Evolutionary conservation across 2,888 invertebrate genomes (phyloP).

Genomic region (Helicoverpa assulta): DNA sequence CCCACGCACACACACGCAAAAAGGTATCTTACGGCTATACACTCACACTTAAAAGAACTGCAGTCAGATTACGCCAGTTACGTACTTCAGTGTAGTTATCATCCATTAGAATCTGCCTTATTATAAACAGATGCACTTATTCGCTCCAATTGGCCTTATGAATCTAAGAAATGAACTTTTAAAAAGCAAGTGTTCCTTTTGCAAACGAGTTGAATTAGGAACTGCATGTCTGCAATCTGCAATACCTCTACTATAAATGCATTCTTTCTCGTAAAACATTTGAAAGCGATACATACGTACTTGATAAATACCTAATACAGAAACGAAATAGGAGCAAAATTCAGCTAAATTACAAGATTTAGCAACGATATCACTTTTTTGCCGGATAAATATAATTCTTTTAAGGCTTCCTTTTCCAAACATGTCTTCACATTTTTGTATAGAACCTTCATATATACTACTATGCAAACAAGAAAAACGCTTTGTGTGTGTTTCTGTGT

Average conservation of each 20-base stretch:
- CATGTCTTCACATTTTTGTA: conserved; percentile 10
- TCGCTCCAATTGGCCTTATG: background rate
- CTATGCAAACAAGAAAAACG: conserved; percentile 31
- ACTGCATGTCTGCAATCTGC: too few species aligned
- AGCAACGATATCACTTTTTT: too few species aligned
- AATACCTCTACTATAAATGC: too few species aligned
- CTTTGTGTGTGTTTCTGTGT: conserved; percentile 33
- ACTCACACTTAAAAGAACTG: background rate
- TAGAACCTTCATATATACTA: conserved; percentile 26
- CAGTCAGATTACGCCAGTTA: background rate
- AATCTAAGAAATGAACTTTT: background rate
- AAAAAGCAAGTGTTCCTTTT: background rate
- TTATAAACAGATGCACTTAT: conserved; percentile 9
- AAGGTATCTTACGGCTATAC: background rate
- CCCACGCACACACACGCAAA: conserved; percentile 2
- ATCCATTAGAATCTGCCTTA: background rate
- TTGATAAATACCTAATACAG: too few species aligned
- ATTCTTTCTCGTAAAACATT: too few species aligned
- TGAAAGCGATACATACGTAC: too few species aligned
- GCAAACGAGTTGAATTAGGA: background rate
- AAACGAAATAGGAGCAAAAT: too few species aligned
- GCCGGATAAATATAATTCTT: too few species aligned
- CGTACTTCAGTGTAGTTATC: background rate
- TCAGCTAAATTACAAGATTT: too few species aligned
- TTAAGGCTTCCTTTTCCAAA: conserved; percentile 1